A percentile compares a stretch with the other conserved stretches of the same genome.
Conservation (phyloP, 2,797 vertebrate species). For the Phataginus tetradactyla region DNA sequence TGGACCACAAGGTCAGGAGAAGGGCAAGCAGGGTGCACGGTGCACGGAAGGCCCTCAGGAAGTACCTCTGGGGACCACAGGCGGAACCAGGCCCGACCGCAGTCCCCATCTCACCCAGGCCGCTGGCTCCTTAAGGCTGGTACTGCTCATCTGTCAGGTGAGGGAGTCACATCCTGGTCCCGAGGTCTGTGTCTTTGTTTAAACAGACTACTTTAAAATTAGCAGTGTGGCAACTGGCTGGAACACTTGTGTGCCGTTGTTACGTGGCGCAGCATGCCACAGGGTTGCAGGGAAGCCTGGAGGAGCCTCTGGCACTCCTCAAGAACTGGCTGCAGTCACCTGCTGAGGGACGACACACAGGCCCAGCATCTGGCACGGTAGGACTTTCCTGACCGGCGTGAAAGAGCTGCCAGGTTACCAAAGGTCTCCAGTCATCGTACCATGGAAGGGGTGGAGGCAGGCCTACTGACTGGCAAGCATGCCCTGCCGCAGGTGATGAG, state of each 20-base stretch:
- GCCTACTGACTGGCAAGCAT: neutral
- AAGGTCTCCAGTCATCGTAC: neutral
- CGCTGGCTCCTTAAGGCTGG: neutral
- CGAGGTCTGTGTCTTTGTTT: neutral
- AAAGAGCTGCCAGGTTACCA: neutral
- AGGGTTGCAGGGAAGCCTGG: no score
- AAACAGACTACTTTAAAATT: neutral
- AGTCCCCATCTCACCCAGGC: neutral
- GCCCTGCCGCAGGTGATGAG: neutral
- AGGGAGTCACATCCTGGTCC: neutral
- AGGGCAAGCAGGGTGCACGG: neutral
- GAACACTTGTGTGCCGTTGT: no score
- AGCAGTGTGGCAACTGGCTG: neutral
- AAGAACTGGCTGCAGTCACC: no score
- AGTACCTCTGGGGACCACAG: fast-evolving
- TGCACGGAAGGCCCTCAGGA: neutral
- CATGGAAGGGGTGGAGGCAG: neutral
- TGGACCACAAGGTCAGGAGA: neutral
- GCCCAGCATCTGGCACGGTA: no score
- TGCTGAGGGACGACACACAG: no score
- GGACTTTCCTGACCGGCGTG: no score
- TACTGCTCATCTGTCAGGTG: neutral
- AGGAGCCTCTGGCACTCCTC: no score
- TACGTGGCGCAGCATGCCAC: no score
- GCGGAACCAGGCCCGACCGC: fast-evolving